Base-by-base conservation (phyloP, 2,113 vertebrate species). In the Antennarius striatus region DNA sequence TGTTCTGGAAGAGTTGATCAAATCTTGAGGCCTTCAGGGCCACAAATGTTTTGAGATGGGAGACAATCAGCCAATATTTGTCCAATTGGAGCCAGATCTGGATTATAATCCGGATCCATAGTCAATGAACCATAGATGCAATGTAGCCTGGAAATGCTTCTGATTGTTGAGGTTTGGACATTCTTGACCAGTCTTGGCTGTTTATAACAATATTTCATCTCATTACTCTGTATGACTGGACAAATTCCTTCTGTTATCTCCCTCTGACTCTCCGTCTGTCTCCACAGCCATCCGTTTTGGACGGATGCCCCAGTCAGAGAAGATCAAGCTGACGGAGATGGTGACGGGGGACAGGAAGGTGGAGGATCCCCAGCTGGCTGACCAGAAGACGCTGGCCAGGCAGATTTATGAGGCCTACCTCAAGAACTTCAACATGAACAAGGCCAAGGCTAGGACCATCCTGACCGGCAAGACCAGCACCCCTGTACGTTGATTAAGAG, bases 401-500 rank as follows among this genome's bases (percentile, higher is more conserved):
- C 93, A 94, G 74, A 98, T 99, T 82, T 95, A 96, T 2, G 96
- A 98, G 63, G 96, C 98, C 77, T 99, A 99, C 91, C 86, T 97
- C 89, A 98, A 96, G 92, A 99, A 96, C 91, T 99, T 99, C 91
- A 98, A 94, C 80, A 98, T 99, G 96, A 99, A 96, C 93, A 99
- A 99, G 89, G 91, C 95, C 79, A 99, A 99, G 90, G 96, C 98
- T 60, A 91, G 96, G 16, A 94, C 95, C 83, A 95, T 99, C 79
- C 95, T 99, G 50, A 96, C 95, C 0, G 98, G 98, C 73, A 99
- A 98, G 89, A 93, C 96, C 81, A 95, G 84, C 91, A 96, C 93
- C 77, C 95, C 96, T 73, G 98, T 99, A 95, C 86, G 96, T 89
- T 73, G 49, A 86, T 13, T 77, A 40, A 53, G 40, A 77, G 54